These are phyloP conservation scores for Hydrochoerus hydrochaeris DNA, from an alignment of 2,113 vertebrate species.

Conservation along the genomic window DNA sequence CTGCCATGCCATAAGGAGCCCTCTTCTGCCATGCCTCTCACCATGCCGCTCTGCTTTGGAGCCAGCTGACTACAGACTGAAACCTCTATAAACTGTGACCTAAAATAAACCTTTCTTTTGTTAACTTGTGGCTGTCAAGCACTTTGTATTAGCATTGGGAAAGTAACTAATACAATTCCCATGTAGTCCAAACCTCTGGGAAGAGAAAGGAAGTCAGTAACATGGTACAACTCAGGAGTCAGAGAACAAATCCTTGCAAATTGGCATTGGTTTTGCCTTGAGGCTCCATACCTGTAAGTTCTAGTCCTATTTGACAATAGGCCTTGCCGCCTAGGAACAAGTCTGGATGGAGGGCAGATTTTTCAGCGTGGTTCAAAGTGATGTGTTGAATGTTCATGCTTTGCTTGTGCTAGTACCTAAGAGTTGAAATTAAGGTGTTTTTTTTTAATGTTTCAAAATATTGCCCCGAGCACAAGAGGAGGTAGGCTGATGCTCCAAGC, in stretches of 20 bases:
- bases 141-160: background rate
- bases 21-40: background rate
- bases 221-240: slow-evolving; percentile 83
- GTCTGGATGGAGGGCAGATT: slow-evolving; percentile 82
- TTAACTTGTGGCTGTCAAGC: background rate
- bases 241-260: slow-evolving; percentile 83
- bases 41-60: background rate
- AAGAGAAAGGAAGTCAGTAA: slow-evolving; percentile 77
- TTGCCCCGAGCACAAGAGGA: background rate
- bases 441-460: slow-evolving; percentile 67
- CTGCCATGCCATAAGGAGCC: too few relatives aligned
- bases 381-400: slow-evolving; percentile 83
- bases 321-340: slow-evolving; percentile 68
- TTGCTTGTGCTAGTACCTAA: slow-evolving; percentile 81
- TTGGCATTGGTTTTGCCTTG: slow-evolving; percentile 72
- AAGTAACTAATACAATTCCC: slow-evolving; percentile 73
- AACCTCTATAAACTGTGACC: background rate
- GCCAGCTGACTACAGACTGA: background rate
- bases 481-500: background rate
- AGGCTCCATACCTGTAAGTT: slow-evolving; percentile 79
- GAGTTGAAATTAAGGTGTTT: fast-evolving
- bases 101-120: background rate
- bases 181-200: slow-evolving; percentile 74
- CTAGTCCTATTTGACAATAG: slow-evolving; percentile 82
- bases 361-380: slow-evolving; percentile 82